Base-by-base conservation (phyloP, 1,140 invertebrate species). In the Physella acuta region DNA sequence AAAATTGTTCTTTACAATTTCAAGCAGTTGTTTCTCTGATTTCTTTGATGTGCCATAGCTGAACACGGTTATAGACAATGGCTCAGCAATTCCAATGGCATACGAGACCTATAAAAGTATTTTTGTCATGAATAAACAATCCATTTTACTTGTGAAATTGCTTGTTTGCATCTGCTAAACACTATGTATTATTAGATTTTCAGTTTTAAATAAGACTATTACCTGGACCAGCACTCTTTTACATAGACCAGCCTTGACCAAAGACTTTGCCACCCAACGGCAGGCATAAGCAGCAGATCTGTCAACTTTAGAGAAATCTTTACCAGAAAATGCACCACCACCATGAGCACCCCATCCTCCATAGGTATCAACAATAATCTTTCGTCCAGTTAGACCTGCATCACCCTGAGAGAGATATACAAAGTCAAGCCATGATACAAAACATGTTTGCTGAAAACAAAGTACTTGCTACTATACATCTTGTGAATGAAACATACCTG, bases 341-440 rank as follows among this genome's bases (percentile, higher is more conserved):
- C 95, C 95, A 83, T 98, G 95, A 56, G 94, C 94, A 66, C 95
- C 95, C 94, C 94, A 97, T 2, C 95, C 95, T 62, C 95, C 95
- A 81, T 98, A 98, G 26, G 95, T 98, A 83, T 98, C 95, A n/a
- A 98, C 95, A 78, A 98, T 98, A 73, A 98, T 98, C 87, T 98
- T 98, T 33, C 95, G 89, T 16, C 95, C 95, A 44, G 95, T 98
- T 56, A 98, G 88, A 71, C 95, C 95, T 60, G 95, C 94, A 87
- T 98, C 95, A 79, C 93, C 93, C 90, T 93, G 81, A 55, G 84
- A 80, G n/a, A n/a, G n/a, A 78, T 58, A 63, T 52, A 36, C 36
- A 72, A 51, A 34, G 24, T 55, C 8, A 14, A 14, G 8, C 8
- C 24, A 24, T 30, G 8, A 14, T 8, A 20, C 5, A 55, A 14